Evolutionary conservation across 2,888 invertebrate species (phyloP).

Genomic region (Cancer borealis): DNA sequence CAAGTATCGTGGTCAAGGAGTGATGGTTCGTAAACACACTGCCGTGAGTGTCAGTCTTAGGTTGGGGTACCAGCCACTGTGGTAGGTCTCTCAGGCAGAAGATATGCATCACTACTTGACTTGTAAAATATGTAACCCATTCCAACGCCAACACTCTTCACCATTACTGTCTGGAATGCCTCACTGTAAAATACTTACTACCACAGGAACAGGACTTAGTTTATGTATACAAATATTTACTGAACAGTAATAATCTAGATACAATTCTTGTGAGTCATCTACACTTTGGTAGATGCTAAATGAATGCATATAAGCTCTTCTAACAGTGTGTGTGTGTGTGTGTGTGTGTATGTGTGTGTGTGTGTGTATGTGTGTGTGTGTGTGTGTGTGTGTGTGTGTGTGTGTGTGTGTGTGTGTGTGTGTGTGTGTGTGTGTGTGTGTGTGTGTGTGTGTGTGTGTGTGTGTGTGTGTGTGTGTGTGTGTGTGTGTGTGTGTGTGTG

Average conservation of each 20-base stretch:
- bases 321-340: not conserved
- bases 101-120: not conserved
- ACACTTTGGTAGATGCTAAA: not conserved
- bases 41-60: not conserved
- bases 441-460: no score
- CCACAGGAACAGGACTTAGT: slow-evolving; percentile 41
- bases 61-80: not conserved
- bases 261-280: not conserved
- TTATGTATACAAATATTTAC: not conserved
- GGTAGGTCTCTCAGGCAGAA: not conserved
- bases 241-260: not conserved
- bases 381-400: no score
- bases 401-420: not conserved
- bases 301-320: not conserved
- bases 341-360: not conserved
- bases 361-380: not conserved
- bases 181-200: not conserved
- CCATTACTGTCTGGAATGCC: slow-evolving; percentile 3
- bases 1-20: slow-evolving; percentile 38
- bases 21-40: slow-evolving; percentile 22
- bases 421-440: no score
- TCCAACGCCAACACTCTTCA: not conserved
- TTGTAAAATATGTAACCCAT: slow-evolving; percentile 12
- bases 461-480: not conserved
- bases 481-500: not conserved